Evolutionary conservation across 2,888 invertebrate genomes (phyloP).

Genomic region (Cerastis leucographa): DNA sequence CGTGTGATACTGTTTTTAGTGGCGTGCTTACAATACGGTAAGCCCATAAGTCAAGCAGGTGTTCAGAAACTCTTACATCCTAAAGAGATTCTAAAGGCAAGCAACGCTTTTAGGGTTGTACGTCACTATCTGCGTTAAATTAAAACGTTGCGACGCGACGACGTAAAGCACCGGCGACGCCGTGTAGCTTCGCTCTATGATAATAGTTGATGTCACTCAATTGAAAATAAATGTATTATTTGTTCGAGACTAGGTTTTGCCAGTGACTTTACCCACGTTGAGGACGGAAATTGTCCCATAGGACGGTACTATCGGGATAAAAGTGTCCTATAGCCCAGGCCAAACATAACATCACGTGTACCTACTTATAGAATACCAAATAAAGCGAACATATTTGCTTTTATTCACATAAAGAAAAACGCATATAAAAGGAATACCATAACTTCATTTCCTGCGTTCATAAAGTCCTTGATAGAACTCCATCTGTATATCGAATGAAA

Average conservation of each 20-base stretch:
- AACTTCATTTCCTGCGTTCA: background rate
- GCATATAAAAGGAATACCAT: background rate
- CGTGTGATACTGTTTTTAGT: no score
- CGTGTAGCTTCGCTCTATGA: background rate
- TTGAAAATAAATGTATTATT: background rate
- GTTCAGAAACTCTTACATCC: no score
- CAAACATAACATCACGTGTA: background rate
- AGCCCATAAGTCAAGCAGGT: no score
- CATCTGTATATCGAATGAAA: background rate
- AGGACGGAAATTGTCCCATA: background rate
- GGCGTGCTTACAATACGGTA: no score
- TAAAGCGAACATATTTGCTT: background rate
- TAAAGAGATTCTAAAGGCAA: no score
- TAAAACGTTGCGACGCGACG: background rate
- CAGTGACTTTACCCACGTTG: background rate
- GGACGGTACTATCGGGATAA: no score
- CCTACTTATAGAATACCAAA: background rate
- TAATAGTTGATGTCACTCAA: background rate
- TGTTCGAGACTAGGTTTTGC: background rate
- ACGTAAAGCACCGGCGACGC: background rate
- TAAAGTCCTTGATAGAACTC: background rate
- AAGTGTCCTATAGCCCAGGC: background rate
- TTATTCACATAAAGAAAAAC: background rate
- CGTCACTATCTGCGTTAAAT: no score
- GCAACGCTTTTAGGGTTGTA: no score